phyloP scores from a whole-genome alignment of 2,797 vertebrate species.

The Anguilla marmorata region DNA sequence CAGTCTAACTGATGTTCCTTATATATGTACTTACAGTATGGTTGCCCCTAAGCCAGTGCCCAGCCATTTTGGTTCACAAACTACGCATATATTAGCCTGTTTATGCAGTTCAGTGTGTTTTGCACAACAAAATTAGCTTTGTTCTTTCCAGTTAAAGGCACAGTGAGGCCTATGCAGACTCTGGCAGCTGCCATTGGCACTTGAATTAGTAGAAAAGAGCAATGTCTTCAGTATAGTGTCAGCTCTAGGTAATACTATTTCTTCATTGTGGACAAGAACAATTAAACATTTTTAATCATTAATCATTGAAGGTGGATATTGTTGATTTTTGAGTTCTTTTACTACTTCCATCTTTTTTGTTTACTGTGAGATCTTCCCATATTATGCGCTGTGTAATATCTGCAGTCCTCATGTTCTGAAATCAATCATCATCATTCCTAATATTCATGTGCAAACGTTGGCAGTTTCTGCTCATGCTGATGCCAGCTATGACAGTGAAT shows the following conservation, averaged over 20 bases:
- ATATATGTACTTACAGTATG: not conserved
- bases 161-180: not conserved
- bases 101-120: not conserved
- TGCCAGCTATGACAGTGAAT: not conserved
- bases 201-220: not conserved
- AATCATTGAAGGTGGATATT: not conserved
- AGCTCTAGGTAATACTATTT: not conserved
- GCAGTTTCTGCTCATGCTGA: not conserved
- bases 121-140: not conserved
- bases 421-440: not conserved
- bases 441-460: no score
- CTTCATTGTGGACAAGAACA: not conserved
- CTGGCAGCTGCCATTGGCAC: not conserved
- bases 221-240: not conserved
- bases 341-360: not conserved
- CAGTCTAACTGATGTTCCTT: not conserved
- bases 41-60: not conserved
- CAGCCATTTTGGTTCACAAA: no score
- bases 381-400: not conserved
- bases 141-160: not conserved
- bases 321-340: not conserved
- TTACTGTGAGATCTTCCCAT: not conserved
- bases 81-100: not conserved
- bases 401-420: not conserved
- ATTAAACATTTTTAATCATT: not conserved